Evolutionary conservation across 2,113 vertebrate species (phyloP), one percentile per base, ranked within the genome.

Genomic region (Anser cygnoides): DNA sequence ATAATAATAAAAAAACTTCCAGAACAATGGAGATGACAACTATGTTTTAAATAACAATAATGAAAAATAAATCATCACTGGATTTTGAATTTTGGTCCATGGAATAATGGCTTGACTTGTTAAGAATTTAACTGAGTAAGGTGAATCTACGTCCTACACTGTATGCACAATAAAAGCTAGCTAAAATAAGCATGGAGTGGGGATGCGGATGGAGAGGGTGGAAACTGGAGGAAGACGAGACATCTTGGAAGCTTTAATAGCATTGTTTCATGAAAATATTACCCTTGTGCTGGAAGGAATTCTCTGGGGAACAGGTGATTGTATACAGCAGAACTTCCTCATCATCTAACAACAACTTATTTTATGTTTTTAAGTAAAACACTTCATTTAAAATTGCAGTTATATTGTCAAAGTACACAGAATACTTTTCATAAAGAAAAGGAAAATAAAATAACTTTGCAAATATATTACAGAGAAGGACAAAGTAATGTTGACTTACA

Each of bases 221-320:
- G 44, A 88, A 93, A 73, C 7, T 3, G 4, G 44, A 78, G 73
- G 65, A 74, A 86, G 49, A 68, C 14, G 54, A 26, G 73, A 76
- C 37, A 89, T 93, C 41, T 70, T 84, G 35, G 46, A 66, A 39
- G 33, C 18, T 89, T 92, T 92, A 72, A 93, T 59, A 88, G 5
- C 46, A 12, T 68, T 63, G 18, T 94, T 81, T 92, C 70, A 92
- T 87, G 73, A 92, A 93, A 96, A 93, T 62, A 4, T 44, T 92
- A 55, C 3, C 35, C 76, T 28, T 66, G 16, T 50, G n/a, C 49
- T 90, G 41, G 39, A 61, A 66, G 84, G 52, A 95, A 73, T 75
- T 17, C 54, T 81, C 39, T 17, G 57, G 61, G 54, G 73, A 89
- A 49, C 28, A 29, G 16, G 18, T 93, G 73, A 92, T 89, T 54